Evolutionary conservation across 92 coral and sea anemone genomes (phyloP).

Genomic region (Porites cylindrica): DNA sequence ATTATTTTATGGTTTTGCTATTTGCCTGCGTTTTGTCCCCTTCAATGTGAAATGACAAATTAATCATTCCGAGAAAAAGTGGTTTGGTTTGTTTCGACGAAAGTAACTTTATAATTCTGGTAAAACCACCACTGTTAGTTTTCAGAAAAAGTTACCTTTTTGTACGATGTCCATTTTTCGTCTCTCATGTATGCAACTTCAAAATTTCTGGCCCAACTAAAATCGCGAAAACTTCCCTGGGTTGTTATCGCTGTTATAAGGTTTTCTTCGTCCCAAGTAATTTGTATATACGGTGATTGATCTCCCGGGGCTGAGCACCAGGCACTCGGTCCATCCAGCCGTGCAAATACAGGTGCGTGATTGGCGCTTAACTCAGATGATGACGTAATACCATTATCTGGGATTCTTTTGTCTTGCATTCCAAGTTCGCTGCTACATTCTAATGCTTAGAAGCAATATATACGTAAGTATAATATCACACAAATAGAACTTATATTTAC

Average conservation of each 20-base stretch:
- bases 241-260: conserved; percentile 17
- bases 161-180: conserved; percentile 3
- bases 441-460: not conserved
- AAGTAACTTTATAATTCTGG: not conserved
- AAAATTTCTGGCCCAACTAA: not conserved
- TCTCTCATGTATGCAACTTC: not conserved
- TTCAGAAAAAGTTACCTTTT: not conserved
- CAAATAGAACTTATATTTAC: too few relatives aligned
- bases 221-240: conserved; percentile 8
- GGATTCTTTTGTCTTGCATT: conserved; percentile 15
- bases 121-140: not conserved
- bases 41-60: too few relatives aligned
- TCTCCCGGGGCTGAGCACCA: too few relatives aligned
- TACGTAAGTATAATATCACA: too few relatives aligned
- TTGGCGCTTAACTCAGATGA: not conserved
- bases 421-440: conserved; percentile 15
- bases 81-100: not conserved
- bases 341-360: conserved; percentile 18
- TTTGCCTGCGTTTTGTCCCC: too few relatives aligned
- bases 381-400: conserved; percentile 36
- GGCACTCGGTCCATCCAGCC: not conserved
- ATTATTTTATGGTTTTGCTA: too few relatives aligned
- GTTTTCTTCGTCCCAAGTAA: not conserved
- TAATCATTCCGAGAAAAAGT: too few relatives aligned
- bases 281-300: not conserved